Evolutionary conservation across 2,888 invertebrate species (phyloP).

Genomic region (Trachelus tabidus): DNA sequence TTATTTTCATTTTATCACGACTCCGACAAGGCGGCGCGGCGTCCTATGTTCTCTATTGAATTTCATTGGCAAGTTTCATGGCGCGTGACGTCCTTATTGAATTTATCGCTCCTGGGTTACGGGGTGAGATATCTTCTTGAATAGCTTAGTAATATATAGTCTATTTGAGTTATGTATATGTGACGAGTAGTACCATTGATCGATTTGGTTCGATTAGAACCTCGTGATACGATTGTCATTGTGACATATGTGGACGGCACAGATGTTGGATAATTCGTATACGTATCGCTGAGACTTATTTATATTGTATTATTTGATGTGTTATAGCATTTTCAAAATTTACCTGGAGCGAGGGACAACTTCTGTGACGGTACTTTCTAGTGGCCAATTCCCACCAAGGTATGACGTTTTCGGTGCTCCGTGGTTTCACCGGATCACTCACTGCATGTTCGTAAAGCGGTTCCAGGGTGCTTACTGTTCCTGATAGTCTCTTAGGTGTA

Average conservation of each 20-base stretch:
- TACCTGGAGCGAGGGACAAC: constrained; percentile 84
- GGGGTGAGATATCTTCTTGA: neutral
- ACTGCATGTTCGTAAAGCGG: constrained; percentile 67
- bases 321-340: constrained; percentile 16
- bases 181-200: neutral
- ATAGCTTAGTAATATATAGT: neutral
- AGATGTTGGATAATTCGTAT: constrained; percentile 1
- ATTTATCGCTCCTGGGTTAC: neutral
- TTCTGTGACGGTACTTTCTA: constrained; percentile 81
- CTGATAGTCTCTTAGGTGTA: constrained; percentile 51
- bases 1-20: neutral
- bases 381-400: constrained; percentile 93
- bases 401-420: constrained; percentile 61
- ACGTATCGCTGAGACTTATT: neutral
- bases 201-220: neutral
- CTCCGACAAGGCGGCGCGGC: neutral
- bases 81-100: neutral
- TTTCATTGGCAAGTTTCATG: neutral
- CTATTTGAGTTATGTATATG: neutral
- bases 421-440: constrained; percentile 59
- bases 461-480: constrained; percentile 57
- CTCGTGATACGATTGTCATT: neutral
- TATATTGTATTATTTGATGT: neutral
- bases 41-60: neutral
- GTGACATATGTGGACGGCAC: neutral